Conservation (phyloP, 2,113 vertebrate species). For the Dinomys branickii region DNA sequence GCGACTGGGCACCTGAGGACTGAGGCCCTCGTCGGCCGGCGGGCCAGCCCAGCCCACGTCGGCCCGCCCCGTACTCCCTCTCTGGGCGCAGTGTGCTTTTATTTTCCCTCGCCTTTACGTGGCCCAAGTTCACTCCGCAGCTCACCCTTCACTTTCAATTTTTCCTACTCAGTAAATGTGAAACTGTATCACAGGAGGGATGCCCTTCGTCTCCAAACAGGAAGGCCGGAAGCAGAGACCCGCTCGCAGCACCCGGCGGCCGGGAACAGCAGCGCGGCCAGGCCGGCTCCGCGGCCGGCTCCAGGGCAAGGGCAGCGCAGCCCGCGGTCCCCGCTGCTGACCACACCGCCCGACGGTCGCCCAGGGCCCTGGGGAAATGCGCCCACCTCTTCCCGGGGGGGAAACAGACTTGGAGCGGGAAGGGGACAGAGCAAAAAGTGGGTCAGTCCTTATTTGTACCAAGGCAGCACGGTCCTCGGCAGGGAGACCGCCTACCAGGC, state of each 20-base stretch:
- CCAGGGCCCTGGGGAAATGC: too few relatives aligned
- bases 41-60: not conserved
- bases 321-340: too few relatives aligned
- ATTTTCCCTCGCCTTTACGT: not conserved
- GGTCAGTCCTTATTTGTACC: conserved; percentile 59
- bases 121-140: not conserved
- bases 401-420: not conserved
- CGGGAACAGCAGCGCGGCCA: too few relatives aligned
- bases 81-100: not conserved
- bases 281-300: too few relatives aligned
- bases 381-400: conserved; percentile 44
- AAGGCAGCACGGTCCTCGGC: not conserved
- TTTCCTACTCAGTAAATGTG: not conserved
- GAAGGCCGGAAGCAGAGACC: not conserved
- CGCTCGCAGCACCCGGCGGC: too few relatives aligned
- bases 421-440: not conserved
- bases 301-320: too few relatives aligned
- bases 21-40: not conserved
- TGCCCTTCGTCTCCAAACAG: too few relatives aligned
- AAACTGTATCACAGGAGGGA: not conserved
- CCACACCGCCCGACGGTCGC: too few relatives aligned
- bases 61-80: not conserved
- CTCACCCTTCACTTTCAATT: not conserved
- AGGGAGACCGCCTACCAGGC: too few relatives aligned
- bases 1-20: not conserved